Evolutionary conservation across 2,888 invertebrate genomes (phyloP), one percentile per base, ranked within the genome.

Genomic region (Pandemis cinnamomeana): DNA sequence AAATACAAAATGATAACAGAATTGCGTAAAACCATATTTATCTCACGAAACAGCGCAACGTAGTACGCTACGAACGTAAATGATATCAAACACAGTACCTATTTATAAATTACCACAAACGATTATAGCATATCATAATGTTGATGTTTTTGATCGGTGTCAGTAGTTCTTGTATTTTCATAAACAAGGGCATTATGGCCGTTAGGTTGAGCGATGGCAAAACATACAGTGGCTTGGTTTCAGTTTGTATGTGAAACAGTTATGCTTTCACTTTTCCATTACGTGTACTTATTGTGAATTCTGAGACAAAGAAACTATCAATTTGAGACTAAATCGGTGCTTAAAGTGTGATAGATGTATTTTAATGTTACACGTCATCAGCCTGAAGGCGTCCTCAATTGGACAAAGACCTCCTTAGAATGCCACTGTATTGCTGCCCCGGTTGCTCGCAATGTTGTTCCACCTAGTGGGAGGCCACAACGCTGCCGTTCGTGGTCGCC

Each of bases 31-130:
- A 11, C 10, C 11, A 20, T 67, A 44, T 5, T 64, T 72, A 72
- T 69, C 69, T 63, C 67, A 51, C 58, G 11, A 41, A 66, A 66
- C 36, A 67, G n/a, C 11, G 11, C 41, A 13, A 51, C 60, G 51
- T 41, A 73, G 69, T 58, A 72, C 46, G 20, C 68, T 63, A 68
- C 20, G 68, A 60, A 41, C 68, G 63, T 27, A 63, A 58, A 48
- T 64, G 58, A 64, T 64, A 41, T 51, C 27, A 51, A 13, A 36
- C 7, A 5, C 10, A 41, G 46, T 20, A 20, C 20, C 20, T 69
- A 58, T 69, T 69, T 68, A 48, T 58, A 55, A 46, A 41, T 15
- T 20, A 11, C 48, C 41, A 20, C 63, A 11, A 27, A 20, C 11
- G 63, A 15, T 44, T 42, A 20, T 44, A 13, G 44, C 46, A 20